phyloP scores from a whole-genome alignment of 1,140 invertebrate genomes.

The Thaumatotibia leucotreta region DNA sequence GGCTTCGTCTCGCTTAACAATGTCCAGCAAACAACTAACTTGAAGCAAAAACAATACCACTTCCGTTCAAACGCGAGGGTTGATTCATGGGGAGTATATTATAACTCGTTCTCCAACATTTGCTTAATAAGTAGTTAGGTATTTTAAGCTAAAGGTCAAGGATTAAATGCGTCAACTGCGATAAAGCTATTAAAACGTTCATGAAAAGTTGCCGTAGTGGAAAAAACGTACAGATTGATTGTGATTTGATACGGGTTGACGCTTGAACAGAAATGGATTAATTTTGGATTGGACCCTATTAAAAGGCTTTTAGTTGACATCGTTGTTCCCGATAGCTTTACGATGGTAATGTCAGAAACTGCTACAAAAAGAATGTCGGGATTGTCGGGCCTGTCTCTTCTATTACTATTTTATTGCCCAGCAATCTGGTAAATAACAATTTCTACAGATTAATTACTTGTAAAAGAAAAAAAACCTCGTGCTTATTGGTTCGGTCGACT shows the following conservation, averaged over 20 bases:
- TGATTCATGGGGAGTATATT: background rate
- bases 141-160: background rate
- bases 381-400: no score
- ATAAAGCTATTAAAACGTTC: background rate
- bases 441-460: no score
- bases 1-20: background rate
- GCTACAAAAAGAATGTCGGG: no score
- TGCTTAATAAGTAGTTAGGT: background rate
- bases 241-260: background rate
- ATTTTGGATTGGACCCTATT: background rate
- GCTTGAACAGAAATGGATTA: background rate
- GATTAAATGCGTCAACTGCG: background rate
- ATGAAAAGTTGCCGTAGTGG: background rate
- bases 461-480: background rate
- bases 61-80: conserved; percentile 1
- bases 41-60: background rate
- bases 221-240: background rate
- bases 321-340: no score
- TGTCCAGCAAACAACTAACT: background rate
- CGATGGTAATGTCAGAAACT: no score
- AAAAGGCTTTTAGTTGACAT: background rate
- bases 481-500: background rate
- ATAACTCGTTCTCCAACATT: background rate
- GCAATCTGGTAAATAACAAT: no score
- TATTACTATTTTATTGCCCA: no score